These are phyloP conservation scores for Galemys pyrenaicus DNA, from an alignment of 2,113 vertebrate species.

Conservation along the genomic window DNA sequence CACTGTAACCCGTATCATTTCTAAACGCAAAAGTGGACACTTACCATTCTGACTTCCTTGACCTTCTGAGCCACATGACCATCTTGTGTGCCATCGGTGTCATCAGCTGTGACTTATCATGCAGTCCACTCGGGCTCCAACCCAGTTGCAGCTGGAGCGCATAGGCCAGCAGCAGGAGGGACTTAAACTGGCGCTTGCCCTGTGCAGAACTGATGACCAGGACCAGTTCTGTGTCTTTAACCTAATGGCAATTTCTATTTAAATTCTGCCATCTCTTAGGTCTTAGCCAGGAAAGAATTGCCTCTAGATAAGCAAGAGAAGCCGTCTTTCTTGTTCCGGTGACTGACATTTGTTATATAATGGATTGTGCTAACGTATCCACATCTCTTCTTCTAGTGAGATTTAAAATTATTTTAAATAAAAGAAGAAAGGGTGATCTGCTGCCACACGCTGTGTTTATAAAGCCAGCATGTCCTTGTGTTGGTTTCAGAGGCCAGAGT, in stretches of 20 bases:
- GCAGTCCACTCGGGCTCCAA: neutral
- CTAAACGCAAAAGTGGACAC: neutral
- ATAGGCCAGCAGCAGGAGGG: neutral
- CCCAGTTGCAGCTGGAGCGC: neutral
- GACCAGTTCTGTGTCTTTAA: neutral
- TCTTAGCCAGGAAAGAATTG: neutral
- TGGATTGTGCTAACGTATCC: neutral
- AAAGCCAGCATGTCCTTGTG: constrained; percentile 18
- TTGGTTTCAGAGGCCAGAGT: neutral
- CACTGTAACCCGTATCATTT: neutral
- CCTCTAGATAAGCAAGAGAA: neutral
- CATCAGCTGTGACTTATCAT: neutral
- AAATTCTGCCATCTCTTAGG: neutral
- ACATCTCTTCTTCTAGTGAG: neutral
- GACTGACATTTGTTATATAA: neutral
- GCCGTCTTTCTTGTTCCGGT: neutral
- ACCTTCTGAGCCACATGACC: neutral
- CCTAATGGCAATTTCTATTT: neutral
- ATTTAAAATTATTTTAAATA: neutral
- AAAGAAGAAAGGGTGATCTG: neutral
- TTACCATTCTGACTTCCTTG: neutral
- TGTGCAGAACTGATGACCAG: neutral
- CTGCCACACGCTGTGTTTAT: neutral
- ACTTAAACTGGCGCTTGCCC: neutral
- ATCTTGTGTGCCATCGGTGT: neutral